A percentile compares a stretch with the other conserved stretches of the same genome.
phyloP scores from a whole-genome alignment of 2,797 vertebrate genomes.

The Characodon lateralis region DNA sequence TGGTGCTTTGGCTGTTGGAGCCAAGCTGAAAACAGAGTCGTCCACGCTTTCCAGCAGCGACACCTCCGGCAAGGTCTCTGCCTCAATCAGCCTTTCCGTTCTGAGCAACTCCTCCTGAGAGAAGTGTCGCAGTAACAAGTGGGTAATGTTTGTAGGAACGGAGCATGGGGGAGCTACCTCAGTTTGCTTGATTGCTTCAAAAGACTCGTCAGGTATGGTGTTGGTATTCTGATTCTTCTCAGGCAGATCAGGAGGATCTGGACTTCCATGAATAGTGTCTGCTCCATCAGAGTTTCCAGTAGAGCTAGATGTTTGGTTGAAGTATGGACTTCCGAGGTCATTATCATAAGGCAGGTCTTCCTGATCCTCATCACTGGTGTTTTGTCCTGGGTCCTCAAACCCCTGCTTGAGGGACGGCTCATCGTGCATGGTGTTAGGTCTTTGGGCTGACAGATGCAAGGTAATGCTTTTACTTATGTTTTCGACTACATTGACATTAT shows the following conservation, averaged over 20 bases:
- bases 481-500: slow-evolving; percentile 24
- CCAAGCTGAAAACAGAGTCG: slow-evolving; percentile 62
- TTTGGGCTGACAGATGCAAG: slow-evolving; percentile 41
- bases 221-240: slow-evolving; percentile 28
- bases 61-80: slow-evolving; percentile 87
- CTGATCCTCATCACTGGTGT: slow-evolving; percentile 84
- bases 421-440: slow-evolving; percentile 54
- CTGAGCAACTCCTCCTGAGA: slow-evolving; percentile 74
- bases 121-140: slow-evolving; percentile 81
- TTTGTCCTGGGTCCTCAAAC: slow-evolving; percentile 60
- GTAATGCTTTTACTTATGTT: slow-evolving; percentile 39
- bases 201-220: background rate
- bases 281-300: slow-evolving; percentile 40
- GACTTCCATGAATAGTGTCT: slow-evolving; percentile 46
- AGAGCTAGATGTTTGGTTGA: slow-evolving; percentile 39
- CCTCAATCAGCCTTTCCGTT: slow-evolving; percentile 78
- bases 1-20: slow-evolving; percentile 23
- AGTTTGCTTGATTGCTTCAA: slow-evolving; percentile 8
- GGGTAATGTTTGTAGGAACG: slow-evolving; percentile 70
- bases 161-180: slow-evolving; percentile 3
- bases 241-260: slow-evolving; percentile 25
- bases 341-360: slow-evolving; percentile 85
- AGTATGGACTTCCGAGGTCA: slow-evolving; percentile 57
- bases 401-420: slow-evolving; percentile 9
- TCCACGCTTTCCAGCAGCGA: slow-evolving; percentile 84